phyloP scores from a whole-genome alignment of 2,797 vertebrate genomes.

The Coranthus polyacanthus region DNA sequence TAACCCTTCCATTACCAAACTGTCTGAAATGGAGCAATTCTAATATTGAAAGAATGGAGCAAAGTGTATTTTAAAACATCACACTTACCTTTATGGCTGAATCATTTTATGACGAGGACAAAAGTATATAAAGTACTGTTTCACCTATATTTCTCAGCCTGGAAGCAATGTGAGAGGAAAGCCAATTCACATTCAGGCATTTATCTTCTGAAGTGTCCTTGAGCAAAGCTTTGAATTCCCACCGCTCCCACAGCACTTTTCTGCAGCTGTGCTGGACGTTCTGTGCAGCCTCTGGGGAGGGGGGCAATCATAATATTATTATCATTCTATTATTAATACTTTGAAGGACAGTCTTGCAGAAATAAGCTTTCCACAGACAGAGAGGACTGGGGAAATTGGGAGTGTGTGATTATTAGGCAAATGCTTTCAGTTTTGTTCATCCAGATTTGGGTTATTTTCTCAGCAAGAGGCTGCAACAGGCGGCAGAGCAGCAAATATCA shows the following conservation, averaged over 20 bases:
- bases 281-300: not conserved
- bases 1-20: too few relatives aligned
- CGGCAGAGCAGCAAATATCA: not conserved
- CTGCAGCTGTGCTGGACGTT: constrained; percentile 1
- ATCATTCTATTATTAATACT: constrained; percentile 8
- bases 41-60: too few relatives aligned
- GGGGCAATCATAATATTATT: not conserved
- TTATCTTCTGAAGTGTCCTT: constrained; percentile 9
- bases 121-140: not conserved
- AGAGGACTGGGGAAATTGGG: not conserved
- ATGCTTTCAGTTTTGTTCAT: constrained; percentile 13
- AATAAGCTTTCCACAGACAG: not conserved
- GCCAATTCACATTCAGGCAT: constrained; percentile 6
- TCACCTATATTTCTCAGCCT: constrained; percentile 13
- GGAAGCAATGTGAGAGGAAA: constrained; percentile 14
- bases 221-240: constrained; percentile 6
- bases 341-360: constrained; percentile 5
- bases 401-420: constrained; percentile 8
- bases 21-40: too few relatives aligned
- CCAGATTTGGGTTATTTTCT: not conserved
- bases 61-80: constrained; percentile 4
- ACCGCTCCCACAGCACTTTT: not conserved
- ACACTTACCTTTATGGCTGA: not conserved
- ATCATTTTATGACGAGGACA: not conserved
- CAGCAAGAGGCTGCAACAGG: not conserved